phyloP scores from a whole-genome alignment of 2,113 vertebrate genomes.

The Trinectes maculatus region DNA sequence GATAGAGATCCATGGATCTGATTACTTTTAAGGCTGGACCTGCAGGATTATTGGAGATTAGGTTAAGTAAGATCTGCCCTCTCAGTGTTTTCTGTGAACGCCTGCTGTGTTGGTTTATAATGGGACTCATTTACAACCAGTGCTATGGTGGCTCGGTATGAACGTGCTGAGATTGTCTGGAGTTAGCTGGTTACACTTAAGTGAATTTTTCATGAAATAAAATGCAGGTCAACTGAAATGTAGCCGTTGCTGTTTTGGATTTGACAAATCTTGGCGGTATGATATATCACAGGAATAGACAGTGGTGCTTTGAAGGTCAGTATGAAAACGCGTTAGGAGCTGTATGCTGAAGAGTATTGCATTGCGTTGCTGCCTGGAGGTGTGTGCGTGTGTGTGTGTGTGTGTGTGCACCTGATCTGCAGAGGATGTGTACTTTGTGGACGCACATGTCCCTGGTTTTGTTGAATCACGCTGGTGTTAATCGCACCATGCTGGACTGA shows the following conservation, averaged over 20 bases:
- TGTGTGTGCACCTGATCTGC: not conserved
- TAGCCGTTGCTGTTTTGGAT: no score
- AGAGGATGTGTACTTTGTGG: constrained; percentile 11
- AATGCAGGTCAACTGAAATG: not conserved
- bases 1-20: constrained; percentile 31
- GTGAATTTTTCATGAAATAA: no score
- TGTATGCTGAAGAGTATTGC: not conserved
- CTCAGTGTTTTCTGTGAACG: constrained; percentile 28
- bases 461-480: constrained; percentile 34
- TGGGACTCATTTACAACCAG: no score
- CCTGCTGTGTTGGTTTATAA: not conserved
- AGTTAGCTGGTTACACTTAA: no score
- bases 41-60: not conserved
- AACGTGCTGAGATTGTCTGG: no score
- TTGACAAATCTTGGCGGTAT: not conserved
- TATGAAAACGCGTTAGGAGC: not conserved
- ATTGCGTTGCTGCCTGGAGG: not conserved
- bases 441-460: constrained; percentile 31
- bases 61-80: constrained; percentile 3
- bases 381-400: constrained; percentile 8
- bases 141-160: no score
- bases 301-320: constrained; percentile 4
- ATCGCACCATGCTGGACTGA: constrained; percentile 42
- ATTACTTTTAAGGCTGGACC: constrained; percentile 9
- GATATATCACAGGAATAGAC: not conserved